A percentile compares a stretch with the other conserved stretches of the same genome.
These are phyloP conservation scores for Dryomyza anilis DNA, from an alignment of 2,888 invertebrate species.

Conservation along the genomic window DNA sequence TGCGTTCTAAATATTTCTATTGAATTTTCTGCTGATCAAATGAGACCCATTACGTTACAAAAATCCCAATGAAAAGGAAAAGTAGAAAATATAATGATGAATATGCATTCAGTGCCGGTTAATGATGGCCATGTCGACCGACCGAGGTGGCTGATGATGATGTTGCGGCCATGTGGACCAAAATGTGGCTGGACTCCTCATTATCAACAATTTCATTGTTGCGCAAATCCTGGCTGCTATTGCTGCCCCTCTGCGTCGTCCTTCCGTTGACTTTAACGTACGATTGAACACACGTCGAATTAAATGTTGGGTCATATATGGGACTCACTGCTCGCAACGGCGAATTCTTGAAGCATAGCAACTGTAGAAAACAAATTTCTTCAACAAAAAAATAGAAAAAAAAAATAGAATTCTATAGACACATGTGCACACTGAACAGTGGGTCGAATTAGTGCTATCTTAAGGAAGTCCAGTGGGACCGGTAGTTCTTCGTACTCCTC, in stretches of 20 bases:
- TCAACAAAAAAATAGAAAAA: too few relatives aligned
- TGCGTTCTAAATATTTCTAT: slow-evolving; percentile 5
- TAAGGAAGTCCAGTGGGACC: too few relatives aligned
- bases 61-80: neutral
- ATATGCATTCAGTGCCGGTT: neutral
- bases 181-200: neutral
- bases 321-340: neutral
- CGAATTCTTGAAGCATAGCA: neutral
- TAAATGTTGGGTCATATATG: neutral
- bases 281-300: neutral
- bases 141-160: neutral
- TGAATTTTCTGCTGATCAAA: neutral
- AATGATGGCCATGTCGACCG: slow-evolving; percentile 5
- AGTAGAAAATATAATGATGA: neutral
- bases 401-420: too few relatives aligned
- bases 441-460: too few relatives aligned
- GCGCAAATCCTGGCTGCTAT: slow-evolving; percentile 1
- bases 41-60: neutral
- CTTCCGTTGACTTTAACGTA: neutral
- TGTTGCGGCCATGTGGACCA: neutral
- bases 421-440: too few relatives aligned
- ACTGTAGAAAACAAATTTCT: too few relatives aligned
- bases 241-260: neutral
- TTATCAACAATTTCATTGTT: neutral
- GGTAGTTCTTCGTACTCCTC: too few relatives aligned